Evolutionary conservation across 2,888 invertebrate genomes (phyloP).

Genomic region (Acanthosepion pharaonis): DNA sequence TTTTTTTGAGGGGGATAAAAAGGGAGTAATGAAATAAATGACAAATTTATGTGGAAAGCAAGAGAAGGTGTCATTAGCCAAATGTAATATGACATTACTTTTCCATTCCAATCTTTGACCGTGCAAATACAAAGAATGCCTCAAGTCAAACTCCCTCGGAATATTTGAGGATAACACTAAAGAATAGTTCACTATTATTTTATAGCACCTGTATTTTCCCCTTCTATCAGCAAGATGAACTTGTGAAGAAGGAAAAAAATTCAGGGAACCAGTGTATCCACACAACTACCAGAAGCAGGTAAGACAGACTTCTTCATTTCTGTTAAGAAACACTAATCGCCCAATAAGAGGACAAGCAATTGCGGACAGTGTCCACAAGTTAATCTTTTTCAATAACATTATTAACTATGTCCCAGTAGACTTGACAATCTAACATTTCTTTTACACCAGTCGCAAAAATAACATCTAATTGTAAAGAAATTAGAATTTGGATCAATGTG

Average conservation of each 20-base stretch:
- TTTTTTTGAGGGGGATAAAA: too few relatives aligned
- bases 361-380: background rate
- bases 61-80: conserved; percentile 33
- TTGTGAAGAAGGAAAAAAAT: conserved; percentile 34
- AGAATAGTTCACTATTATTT: background rate
- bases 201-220: background rate
- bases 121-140: conserved; percentile 24
- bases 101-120: conserved; percentile 41
- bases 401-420: background rate
- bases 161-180: background rate
- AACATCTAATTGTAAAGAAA: background rate
- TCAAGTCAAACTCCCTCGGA: conserved; percentile 23
- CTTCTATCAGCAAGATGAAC: conserved; percentile 15
- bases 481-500: background rate
- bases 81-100: too few relatives aligned
- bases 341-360: background rate
- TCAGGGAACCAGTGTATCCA: background rate
- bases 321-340: background rate
- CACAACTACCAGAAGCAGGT: background rate
- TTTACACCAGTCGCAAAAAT: background rate
- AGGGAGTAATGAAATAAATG: background rate
- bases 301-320: background rate
- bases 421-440: background rate
- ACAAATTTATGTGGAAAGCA: conserved; percentile 23
- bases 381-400: background rate